Conservation (phyloP, 2,113 vertebrate genomes). For the Nestor notabilis region DNA sequence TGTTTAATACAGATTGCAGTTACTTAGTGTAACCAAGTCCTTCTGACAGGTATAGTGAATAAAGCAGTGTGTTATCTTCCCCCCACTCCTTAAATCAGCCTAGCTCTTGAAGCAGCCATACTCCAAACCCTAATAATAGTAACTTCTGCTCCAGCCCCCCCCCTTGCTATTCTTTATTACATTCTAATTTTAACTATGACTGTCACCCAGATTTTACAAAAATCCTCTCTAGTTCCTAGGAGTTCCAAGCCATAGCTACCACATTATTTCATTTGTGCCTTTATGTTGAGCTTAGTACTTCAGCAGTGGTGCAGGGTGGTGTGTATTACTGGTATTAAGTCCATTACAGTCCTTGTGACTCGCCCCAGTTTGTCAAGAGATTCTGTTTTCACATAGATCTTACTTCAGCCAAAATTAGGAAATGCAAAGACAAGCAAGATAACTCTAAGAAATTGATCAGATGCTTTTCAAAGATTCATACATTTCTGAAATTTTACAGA, state of each 20-base stretch:
- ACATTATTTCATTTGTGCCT: not conserved
- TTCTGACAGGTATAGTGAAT: not conserved
- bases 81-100: not conserved
- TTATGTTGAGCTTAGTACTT: not conserved
- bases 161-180: not conserved
- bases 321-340: not conserved
- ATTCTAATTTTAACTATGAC: not conserved
- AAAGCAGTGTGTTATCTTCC: not conserved
- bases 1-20: not conserved
- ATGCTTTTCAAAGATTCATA: not conserved
- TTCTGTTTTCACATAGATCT: not conserved
- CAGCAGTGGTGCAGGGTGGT: not conserved
- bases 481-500: not conserved
- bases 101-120: not conserved
- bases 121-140: not conserved
- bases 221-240: not conserved
- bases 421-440: not conserved
- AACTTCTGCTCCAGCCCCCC: no score
- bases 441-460: not conserved
- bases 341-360: not conserved
- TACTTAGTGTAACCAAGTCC: not conserved
- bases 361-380: not conserved
- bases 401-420: not conserved
- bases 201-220: not conserved
- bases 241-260: not conserved